Evolutionary conservation across 2,797 vertebrate genomes (phyloP).

Genomic region (Columba guinea): DNA sequence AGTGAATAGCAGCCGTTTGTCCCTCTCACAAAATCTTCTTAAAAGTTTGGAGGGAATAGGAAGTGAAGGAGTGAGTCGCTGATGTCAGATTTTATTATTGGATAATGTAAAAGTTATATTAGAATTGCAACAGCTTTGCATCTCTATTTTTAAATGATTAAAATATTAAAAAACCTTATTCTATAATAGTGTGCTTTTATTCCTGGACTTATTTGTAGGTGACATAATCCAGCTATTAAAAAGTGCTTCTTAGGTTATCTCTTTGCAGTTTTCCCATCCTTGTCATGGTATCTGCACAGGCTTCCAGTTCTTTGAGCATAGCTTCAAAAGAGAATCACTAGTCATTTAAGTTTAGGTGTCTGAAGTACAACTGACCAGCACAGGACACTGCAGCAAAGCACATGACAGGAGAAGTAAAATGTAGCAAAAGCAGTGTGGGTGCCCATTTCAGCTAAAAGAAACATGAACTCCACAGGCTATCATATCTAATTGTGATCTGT

Average conservation of each 20-base stretch:
- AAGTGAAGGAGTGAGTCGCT: background rate
- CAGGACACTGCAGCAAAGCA: background rate
- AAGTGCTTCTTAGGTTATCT: background rate
- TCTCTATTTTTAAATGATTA: background rate
- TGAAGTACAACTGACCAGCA: background rate
- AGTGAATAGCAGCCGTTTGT: background rate
- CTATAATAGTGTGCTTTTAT: background rate
- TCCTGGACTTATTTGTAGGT: background rate
- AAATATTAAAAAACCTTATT: background rate
- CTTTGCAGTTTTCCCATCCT: background rate
- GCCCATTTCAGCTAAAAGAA: background rate
- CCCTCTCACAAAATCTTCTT: background rate
- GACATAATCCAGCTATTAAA: background rate
- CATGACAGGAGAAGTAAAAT: background rate
- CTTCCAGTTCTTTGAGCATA: background rate
- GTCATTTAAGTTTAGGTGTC: background rate
- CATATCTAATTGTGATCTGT: background rate
- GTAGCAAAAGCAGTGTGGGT: background rate
- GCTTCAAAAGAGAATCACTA: background rate
- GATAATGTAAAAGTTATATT: background rate
- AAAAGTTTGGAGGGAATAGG: background rate
- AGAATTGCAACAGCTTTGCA: background rate
- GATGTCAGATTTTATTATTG: background rate
- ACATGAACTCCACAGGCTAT: background rate
- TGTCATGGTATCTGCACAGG: background rate